Evolutionary conservation across 2,113 vertebrate genomes (phyloP).

Genomic region (Eulemur macaco): DNA sequence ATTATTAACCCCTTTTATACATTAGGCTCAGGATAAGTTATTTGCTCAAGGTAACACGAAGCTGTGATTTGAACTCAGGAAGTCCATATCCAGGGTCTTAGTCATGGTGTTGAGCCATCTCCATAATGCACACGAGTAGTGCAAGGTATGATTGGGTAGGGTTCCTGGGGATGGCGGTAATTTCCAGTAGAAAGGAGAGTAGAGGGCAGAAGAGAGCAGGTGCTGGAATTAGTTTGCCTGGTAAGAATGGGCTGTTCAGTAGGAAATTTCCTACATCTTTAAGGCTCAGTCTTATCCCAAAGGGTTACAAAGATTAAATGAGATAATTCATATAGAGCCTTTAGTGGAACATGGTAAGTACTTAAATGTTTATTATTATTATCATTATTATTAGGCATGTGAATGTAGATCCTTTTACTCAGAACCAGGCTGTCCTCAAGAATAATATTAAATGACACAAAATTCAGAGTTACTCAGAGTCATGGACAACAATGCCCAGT

Average conservation of each 20-base stretch:
- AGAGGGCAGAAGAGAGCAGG: neutral
- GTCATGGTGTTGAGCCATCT: neutral
- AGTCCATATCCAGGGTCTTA: neutral
- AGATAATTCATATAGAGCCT: neutral
- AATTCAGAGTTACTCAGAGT: slow-evolving; percentile 20
- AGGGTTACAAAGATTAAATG: neutral
- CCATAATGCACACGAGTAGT: neutral
- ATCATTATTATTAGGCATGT: neutral
- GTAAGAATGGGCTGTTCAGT: neutral
- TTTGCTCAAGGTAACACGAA: neutral
- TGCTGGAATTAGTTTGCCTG: neutral
- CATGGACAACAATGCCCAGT: neutral
- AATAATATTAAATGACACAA: neutral
- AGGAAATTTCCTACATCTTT: neutral
- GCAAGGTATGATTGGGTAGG: neutral
- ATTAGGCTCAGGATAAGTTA: neutral
- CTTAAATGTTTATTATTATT: neutral
- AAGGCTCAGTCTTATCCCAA: neutral
- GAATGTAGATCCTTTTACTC: neutral
- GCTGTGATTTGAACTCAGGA: neutral
- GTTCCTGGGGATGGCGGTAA: neutral
- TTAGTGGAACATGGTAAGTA: neutral
- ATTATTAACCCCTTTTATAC: neutral
- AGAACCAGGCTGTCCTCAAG: neutral
- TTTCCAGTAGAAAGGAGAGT: neutral